Conservation (phyloP, 1,140 invertebrate species). For the Coboldia fuscipes region DNA sequence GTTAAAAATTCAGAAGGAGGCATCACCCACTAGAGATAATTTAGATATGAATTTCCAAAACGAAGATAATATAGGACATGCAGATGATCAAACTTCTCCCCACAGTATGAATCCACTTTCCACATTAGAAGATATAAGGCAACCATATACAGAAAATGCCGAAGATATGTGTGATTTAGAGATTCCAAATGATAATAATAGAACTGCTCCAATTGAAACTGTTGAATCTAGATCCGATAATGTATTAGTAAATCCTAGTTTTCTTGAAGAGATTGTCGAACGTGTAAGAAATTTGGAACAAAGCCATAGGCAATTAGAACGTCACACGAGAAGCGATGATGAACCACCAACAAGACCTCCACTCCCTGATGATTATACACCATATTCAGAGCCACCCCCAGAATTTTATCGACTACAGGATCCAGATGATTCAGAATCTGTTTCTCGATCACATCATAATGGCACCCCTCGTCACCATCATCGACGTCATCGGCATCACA, state of each 20-base stretch:
- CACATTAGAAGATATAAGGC: too few species aligned
- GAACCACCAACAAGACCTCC: conserved; percentile 29
- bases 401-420: conserved; percentile 23
- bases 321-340: conserved; percentile 6
- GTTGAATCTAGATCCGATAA: conserved; percentile 33
- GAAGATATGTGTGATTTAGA: too few species aligned
- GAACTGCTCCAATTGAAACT: too few species aligned
- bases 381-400: conserved; percentile 21
- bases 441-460: conserved; percentile 1
- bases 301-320: conserved; percentile 9
- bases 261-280: conserved; percentile 35
- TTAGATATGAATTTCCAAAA: neutral
- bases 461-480: conserved; percentile 12
- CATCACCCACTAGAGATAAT: neutral
- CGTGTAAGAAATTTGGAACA: conserved; percentile 13
- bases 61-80: conserved; percentile 1
- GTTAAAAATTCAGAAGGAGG: too few species aligned
- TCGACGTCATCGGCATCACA: conserved; percentile 9
- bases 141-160: too few species aligned
- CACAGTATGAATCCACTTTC: too few species aligned
- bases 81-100: neutral
- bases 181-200: conserved; percentile 32
- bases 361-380: conserved; percentile 30
- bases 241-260: conserved; percentile 32
- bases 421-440: conserved; percentile 15